Conservation (phyloP, 2,888 invertebrate genomes). For the Agriotes lineatus region DNA sequence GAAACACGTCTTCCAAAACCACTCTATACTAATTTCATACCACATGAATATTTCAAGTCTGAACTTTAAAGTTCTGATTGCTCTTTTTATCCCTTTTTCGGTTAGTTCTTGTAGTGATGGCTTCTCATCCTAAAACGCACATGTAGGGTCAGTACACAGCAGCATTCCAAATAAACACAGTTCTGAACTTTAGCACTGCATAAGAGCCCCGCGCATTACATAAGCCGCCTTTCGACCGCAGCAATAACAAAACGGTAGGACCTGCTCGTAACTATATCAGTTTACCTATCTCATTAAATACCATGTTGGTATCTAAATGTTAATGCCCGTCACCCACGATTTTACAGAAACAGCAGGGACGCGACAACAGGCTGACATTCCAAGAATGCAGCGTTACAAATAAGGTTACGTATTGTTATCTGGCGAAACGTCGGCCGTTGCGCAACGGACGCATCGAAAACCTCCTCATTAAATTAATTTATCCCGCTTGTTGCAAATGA, state of each 20-base stretch:
- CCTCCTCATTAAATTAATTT: conserved; percentile 4
- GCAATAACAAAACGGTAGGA: conserved; percentile 2
- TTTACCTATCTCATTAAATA: background rate
- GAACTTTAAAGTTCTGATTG: no score
- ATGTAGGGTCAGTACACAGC: no score
- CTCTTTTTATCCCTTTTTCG: no score
- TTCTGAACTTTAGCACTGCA: background rate
- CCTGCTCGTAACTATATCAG: background rate
- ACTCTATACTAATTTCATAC: no score
- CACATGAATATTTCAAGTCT: no score
- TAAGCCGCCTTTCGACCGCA: background rate
- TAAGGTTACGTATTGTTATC: background rate
- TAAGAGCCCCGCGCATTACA: background rate
- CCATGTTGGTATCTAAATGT: conserved; percentile 14
- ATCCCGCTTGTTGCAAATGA: conserved; percentile 1
- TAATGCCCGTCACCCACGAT: conserved; percentile 22
- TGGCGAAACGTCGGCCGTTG: background rate
- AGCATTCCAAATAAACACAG: no score
- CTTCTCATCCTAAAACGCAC: no score
- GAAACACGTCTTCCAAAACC: no score
- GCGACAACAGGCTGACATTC: background rate
- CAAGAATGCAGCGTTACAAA: background rate
- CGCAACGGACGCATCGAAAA: conserved; percentile 1
- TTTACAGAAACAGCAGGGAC: conserved; percentile 7
- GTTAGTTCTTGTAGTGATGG: no score